These are phyloP conservation scores for Sciurus vulgaris DNA, from an alignment of 2,797 vertebrate species.

Conservation along the genomic window DNA sequence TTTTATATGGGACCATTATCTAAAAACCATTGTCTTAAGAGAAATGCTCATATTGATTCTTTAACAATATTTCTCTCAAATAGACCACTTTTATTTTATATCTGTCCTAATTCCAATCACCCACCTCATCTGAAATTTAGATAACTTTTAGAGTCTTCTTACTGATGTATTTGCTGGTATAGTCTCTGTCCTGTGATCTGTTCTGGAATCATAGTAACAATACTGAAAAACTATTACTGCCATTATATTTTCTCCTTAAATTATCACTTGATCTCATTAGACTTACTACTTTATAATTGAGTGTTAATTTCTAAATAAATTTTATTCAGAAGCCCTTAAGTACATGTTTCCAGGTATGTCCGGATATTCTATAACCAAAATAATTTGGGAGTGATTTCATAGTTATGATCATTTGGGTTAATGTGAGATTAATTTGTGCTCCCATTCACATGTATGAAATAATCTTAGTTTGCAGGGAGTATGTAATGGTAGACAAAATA, in stretches of 20 bases:
- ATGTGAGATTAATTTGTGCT: constrained; percentile 3
- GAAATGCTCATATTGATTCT: not conserved
- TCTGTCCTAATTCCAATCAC: not conserved
- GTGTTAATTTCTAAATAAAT: not conserved
- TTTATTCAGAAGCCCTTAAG: not conserved
- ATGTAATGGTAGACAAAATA: not conserved
- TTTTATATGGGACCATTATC: not conserved
- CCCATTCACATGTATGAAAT: not conserved
- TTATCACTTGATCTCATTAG: constrained; percentile 5
- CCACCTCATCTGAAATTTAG: not conserved
- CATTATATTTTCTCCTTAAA: constrained; percentile 14
- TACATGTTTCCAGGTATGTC: not conserved
- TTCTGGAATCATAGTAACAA: not conserved
- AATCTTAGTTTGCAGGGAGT: not conserved
- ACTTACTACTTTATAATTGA: not conserved
- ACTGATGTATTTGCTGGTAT: not conserved
- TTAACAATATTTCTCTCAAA: not conserved
- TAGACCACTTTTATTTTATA: not conserved
- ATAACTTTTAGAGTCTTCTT: not conserved
- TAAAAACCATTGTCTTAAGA: not conserved
- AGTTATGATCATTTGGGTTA: not conserved
- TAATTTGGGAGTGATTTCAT: not conserved
- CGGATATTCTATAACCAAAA: not conserved
- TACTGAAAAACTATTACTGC: not conserved
- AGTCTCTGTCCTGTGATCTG: not conserved